A percentile compares a stretch with the other conserved stretches of the same genome.
Conservation (phyloP, 2,113 vertebrate genomes). For the Carlito syrichta region DNA sequence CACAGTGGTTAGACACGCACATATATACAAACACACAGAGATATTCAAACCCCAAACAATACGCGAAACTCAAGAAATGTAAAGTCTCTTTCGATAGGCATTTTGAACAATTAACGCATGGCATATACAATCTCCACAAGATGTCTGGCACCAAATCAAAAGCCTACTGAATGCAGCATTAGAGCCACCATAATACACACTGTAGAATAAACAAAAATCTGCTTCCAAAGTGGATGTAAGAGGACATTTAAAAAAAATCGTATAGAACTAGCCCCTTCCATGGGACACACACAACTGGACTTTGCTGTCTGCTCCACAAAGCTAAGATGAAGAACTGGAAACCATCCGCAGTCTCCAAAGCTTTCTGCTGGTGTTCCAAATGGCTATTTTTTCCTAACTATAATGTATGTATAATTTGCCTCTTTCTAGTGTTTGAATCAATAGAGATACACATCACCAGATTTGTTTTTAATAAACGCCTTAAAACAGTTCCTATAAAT, state of each 20-base stretch:
- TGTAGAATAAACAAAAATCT: constrained; percentile 83
- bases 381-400: constrained; percentile 56
- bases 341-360: constrained; percentile 22
- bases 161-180: constrained; percentile 80
- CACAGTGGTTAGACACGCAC: background rate
- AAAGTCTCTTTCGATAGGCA: constrained; percentile 50
- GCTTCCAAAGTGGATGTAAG: constrained; percentile 63
- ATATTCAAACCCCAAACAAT: background rate
- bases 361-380: constrained; percentile 51
- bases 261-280: constrained; percentile 20
- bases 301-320: background rate
- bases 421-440: constrained; percentile 77
- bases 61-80: constrained; percentile 50
- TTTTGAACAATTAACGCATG: constrained; percentile 78
- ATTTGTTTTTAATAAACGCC: constrained; percentile 72
- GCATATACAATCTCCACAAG: constrained; percentile 83
- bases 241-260: constrained; percentile 44
- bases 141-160: constrained; percentile 87
- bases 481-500: constrained; percentile 76
- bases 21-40: background rate
- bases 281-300: background rate
- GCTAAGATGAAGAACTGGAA: constrained; percentile 22
- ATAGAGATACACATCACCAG: constrained; percentile 73
- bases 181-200: constrained; percentile 81
- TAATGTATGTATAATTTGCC: constrained; percentile 72